These are phyloP conservation scores for Marmota flaviventris DNA, from an alignment of 2,113 vertebrate species.

Conservation along the genomic window DNA sequence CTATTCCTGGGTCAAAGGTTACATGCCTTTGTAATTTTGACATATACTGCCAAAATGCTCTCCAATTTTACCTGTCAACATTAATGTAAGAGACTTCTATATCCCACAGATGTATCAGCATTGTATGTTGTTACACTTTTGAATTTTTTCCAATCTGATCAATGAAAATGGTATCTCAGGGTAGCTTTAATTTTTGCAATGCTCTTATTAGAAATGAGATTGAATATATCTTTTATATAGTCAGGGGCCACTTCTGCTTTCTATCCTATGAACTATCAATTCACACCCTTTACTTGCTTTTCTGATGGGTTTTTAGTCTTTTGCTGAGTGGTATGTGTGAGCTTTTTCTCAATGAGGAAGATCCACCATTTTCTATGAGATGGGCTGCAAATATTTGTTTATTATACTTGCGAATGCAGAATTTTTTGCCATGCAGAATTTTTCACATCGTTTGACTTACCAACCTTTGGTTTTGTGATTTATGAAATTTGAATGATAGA, in stretches of 20 bases:
- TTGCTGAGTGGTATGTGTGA: neutral
- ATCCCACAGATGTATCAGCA: neutral
- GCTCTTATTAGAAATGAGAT: neutral
- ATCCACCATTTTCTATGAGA: neutral
- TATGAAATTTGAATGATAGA: constrained; percentile 28
- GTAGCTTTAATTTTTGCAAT: neutral
- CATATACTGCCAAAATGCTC: neutral
- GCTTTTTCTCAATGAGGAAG: neutral
- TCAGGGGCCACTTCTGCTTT: neutral
- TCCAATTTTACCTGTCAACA: neutral
- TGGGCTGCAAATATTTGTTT: neutral
- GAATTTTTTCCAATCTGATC: neutral
- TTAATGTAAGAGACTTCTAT: neutral
- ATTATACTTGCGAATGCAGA: neutral
- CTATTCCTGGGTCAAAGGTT: neutral
- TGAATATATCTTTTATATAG: neutral
- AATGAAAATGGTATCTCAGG: neutral
- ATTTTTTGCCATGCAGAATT: neutral
- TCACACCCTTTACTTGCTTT: neutral
- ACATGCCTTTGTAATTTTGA: constrained; percentile 28
- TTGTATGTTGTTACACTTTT: neutral
- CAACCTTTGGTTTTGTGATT: neutral
- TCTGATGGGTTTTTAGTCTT: neutral
- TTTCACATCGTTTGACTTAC: constrained; percentile 9
- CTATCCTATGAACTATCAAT: neutral